Percentiles rank a stretch among this genome's conserved stretches.
Conservation (phyloP, 23 tunicate genomes). For the Oikopleura dioica region DNA sequence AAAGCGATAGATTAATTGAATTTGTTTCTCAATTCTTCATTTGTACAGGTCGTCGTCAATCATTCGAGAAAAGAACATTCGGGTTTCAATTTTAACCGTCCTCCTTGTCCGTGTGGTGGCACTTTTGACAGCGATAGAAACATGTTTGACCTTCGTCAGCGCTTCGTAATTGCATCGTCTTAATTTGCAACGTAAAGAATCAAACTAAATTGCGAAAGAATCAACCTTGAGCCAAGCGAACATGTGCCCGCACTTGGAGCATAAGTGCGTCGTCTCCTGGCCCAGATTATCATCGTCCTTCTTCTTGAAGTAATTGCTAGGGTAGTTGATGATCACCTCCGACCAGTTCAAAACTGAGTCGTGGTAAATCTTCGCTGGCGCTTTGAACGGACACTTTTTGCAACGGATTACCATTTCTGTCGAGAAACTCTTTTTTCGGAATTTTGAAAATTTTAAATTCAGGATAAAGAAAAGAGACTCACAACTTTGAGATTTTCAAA, state of each 20-base stretch:
- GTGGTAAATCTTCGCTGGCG: background rate
- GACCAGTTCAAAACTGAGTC: background rate
- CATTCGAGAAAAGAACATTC: no score
- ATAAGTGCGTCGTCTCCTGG: background rate
- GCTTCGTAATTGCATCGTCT: background rate
- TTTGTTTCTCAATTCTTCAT: no score
- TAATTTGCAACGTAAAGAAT: no score
- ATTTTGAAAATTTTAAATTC: no score
- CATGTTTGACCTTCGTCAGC: background rate
- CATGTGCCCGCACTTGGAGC: background rate
- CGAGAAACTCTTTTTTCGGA: background rate
- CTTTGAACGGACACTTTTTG: background rate
- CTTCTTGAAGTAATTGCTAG: background rate
- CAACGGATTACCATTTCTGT: no score
- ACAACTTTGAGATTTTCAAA: background rate
- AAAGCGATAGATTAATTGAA: no score
- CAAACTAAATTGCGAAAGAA: no score
- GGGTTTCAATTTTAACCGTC: background rate
- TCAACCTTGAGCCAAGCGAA: background rate
- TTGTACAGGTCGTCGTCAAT: no score
- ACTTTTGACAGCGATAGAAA: background rate
- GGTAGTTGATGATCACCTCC: background rate
- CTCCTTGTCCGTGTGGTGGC: background rate
- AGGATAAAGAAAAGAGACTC: no score
- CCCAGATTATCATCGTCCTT: background rate